Conservation (phyloP, 2,113 vertebrate species). For the Platichthys flesus region DNA sequence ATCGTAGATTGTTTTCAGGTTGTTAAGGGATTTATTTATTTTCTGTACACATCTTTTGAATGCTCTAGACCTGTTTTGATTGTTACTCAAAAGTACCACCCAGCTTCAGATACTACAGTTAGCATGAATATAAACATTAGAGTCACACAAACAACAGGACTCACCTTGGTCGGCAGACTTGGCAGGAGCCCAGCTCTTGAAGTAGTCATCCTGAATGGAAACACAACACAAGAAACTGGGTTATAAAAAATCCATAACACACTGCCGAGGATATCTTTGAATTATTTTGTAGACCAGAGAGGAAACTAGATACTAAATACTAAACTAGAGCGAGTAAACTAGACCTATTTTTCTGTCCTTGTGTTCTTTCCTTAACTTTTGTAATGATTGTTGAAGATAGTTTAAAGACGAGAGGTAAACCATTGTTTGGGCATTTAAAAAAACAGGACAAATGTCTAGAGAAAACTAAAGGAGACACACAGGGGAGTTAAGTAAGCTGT, state of each 20-base stretch:
- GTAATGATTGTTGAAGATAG: conserved; percentile 10
- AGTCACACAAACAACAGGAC: conserved; percentile 35
- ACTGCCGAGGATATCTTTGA: conserved; percentile 15
- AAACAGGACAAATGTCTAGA: conserved; percentile 1
- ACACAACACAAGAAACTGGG: conserved; percentile 48
- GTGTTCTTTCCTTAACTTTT: conserved; percentile 3
- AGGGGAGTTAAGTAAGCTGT: background rate
- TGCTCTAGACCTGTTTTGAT: background rate
- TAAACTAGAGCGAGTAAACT: conserved; percentile 4
- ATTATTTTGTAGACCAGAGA: conserved; percentile 46
- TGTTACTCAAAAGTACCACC: background rate
- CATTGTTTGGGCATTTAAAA: conserved; percentile 4
- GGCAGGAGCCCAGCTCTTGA: conserved; percentile 79
- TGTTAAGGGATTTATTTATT: too few relatives aligned
- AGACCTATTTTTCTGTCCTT: conserved; percentile 19
- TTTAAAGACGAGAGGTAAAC: background rate
- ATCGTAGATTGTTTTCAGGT: too few relatives aligned
- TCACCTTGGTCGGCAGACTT: conserved; percentile 78
- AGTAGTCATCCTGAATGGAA: conserved; percentile 77
- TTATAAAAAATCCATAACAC: conserved; percentile 38
- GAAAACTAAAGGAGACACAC: conserved; percentile 23
- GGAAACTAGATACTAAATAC: conserved; percentile 11
- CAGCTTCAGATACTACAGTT: background rate
- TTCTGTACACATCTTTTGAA: background rate
- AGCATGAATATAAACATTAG: conserved; percentile 16